A percentile compares a stretch with the other conserved stretches of the same genome.
phyloP scores from a whole-genome alignment of 2,797 vertebrate species.

The Pelodytes ibericus region DNA sequence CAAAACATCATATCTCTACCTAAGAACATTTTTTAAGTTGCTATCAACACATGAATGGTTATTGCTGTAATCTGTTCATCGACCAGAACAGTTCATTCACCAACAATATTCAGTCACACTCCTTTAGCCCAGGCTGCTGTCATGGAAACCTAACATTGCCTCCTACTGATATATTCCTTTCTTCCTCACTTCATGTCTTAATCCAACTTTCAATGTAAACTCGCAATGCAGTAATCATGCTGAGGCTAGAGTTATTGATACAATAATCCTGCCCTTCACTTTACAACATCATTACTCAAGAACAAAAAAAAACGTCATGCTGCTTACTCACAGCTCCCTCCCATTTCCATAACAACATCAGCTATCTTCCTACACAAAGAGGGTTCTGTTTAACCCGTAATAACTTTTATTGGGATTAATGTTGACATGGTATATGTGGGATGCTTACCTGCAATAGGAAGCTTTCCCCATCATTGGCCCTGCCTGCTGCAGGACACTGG shows the following conservation, averaged over 20 bases:
- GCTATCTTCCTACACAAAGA: not conserved
- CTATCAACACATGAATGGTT: not conserved
- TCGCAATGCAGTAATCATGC: conserved; percentile 25
- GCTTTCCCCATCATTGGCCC: conserved; percentile 83
- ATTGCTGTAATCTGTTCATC: not conserved
- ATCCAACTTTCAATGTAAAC: conserved; percentile 11
- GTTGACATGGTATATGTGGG: not conserved
- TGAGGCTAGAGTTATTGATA: conserved; percentile 24
- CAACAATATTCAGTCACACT: not conserved
- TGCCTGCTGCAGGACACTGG: conserved; percentile 90
- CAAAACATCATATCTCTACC: not conserved
- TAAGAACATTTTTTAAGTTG: not conserved
- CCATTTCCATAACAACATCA: no score
- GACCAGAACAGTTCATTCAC: not conserved
- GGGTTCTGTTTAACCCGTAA: not conserved
- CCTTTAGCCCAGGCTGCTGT: conserved; percentile 17
- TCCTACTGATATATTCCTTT: conserved; percentile 8
- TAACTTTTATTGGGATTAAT: not conserved
- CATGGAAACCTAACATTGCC: conserved; percentile 20
- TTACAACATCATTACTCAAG: no score
- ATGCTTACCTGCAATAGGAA: conserved; percentile 90
- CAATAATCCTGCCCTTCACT: conserved; percentile 8
- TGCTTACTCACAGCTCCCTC: no score
- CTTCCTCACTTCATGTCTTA: conserved; percentile 28
- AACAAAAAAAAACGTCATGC: no score